Evolutionary conservation across 35 echinoderm and acorn worm species (phyloP).

Genomic region (Anneissia japonica): DNA sequence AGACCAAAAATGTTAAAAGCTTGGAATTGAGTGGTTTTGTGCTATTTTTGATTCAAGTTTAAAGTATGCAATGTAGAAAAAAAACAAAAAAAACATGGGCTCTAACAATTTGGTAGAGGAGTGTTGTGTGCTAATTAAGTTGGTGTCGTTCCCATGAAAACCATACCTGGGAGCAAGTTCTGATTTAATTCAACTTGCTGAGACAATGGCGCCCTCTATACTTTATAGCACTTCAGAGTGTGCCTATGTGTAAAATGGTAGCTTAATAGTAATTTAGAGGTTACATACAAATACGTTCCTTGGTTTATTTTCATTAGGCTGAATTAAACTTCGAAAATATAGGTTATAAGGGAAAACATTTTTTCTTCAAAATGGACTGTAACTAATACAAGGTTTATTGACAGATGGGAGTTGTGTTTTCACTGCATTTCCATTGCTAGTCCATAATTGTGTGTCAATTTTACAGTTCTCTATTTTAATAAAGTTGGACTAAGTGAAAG

Average conservation of each 20-base stretch:
- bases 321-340: too few relatives aligned
- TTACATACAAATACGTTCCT: too few relatives aligned
- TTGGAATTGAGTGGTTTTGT: conserved; percentile 1
- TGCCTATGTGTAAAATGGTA: too few relatives aligned
- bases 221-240: too few relatives aligned
- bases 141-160: not conserved
- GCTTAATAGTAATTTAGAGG: too few relatives aligned
- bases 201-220: too few relatives aligned
- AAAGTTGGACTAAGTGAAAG: not conserved
- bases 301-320: too few relatives aligned
- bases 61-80: not conserved
- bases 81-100: not conserved
- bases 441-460: not conserved
- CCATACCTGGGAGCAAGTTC: too few relatives aligned
- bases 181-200: too few relatives aligned
- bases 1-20: not conserved
- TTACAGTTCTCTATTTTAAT: not conserved
- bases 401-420: not conserved
- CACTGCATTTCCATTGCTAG: not conserved
- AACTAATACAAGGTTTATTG: too few relatives aligned
- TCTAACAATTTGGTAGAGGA: not conserved
- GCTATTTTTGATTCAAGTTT: not conserved
- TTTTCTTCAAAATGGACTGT: too few relatives aligned
- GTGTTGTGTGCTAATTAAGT: not conserved
- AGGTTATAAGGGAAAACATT: too few relatives aligned